Evolutionary conservation across 1,140 invertebrate genomes (phyloP), one percentile per base, ranked within the genome.

Genomic region (Drosophila sturtevanti): DNA sequence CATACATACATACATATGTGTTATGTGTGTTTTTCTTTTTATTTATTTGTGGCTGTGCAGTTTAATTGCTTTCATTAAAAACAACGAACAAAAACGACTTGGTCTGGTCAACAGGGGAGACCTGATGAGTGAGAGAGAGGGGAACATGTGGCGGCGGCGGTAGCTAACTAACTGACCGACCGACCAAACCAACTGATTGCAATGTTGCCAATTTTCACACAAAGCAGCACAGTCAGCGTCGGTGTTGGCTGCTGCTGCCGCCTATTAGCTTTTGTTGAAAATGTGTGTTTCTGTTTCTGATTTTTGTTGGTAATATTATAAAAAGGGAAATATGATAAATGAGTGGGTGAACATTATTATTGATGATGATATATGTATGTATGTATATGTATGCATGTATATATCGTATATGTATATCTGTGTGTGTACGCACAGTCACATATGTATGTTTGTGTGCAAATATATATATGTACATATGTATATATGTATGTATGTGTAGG

Each of bases 51-150:
- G 68, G 71, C 79, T 69, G 48, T 84, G 80, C 75, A 84, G 75
- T 81, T 84, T 81, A 84, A 84, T 84, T 84, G 79, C 75, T 84
- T 84, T 81, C 72, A 79, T 84, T 79, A 81, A 81, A 84, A 72
- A 65, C 65, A 73, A 73, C 52, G 22, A 61, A 38, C 12, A 38
- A 37, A 48, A 24, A 54, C 37, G 52, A 22, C n/a, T n/a, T n/a
- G n/a, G 4, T 35, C n/a, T 16, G n/a, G n/a, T 12, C 10, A 24
- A 22, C 4, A 10, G 10, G 16, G 2, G 16, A 21, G 41, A n/a
- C n/a, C n/a, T n/a, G n/a, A n/a, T n/a, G n/a, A n/a, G 16, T 6
- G 41, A 11, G 51, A 34, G 24, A 56, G 54, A 34, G 34, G 54
- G 14, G 74, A 77, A 77, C 71, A 77, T 77, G 75, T 78, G 75